phyloP scores from a whole-genome alignment of 2,113 vertebrate species.

The Athene noctua region DNA sequence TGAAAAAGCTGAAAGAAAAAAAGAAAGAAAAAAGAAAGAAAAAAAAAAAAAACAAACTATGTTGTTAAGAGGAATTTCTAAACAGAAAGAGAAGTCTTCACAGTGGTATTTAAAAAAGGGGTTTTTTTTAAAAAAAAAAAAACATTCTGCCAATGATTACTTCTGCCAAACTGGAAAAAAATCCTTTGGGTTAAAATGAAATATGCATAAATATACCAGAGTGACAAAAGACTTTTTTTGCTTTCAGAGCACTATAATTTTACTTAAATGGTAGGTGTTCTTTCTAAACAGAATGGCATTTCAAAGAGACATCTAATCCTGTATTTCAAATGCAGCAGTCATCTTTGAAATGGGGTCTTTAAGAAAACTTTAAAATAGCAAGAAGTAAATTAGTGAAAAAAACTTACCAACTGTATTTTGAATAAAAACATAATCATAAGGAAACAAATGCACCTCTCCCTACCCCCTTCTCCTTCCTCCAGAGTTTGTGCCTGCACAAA shows the following conservation, averaged over 20 bases:
- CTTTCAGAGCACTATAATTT: conserved; percentile 73
- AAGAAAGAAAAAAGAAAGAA: neutral
- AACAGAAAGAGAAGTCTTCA: conserved; percentile 38
- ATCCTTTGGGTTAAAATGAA: conserved; percentile 64
- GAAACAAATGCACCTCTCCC: conserved; percentile 1
- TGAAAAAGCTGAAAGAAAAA: neutral
- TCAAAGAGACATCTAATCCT: conserved; percentile 62
- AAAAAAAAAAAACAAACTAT: neutral
- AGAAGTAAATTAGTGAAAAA: conserved; percentile 37
- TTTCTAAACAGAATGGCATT: conserved; percentile 63
- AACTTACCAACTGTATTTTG: neutral
- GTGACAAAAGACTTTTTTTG: conserved; percentile 73
- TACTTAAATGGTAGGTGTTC: conserved; percentile 75
- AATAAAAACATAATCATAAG: conserved; percentile 41
- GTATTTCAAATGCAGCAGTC: conserved; percentile 50
- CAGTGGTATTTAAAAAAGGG: neutral
- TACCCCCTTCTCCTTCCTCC: neutral
- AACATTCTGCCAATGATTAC: conserved; percentile 26
- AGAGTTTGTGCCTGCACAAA: conserved; percentile 9
- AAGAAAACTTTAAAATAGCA: conserved; percentile 48
- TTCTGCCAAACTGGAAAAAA: conserved; percentile 51
- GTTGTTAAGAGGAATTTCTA: neutral
- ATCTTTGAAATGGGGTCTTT: conserved; percentile 52
- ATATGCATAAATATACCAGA: conserved; percentile 68
- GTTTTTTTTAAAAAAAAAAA: neutral